Percentiles rank a stretch among this genome's conserved stretches.
Conservation (phyloP, 2,888 invertebrate species). For the Neoscelio sp. region DNA sequence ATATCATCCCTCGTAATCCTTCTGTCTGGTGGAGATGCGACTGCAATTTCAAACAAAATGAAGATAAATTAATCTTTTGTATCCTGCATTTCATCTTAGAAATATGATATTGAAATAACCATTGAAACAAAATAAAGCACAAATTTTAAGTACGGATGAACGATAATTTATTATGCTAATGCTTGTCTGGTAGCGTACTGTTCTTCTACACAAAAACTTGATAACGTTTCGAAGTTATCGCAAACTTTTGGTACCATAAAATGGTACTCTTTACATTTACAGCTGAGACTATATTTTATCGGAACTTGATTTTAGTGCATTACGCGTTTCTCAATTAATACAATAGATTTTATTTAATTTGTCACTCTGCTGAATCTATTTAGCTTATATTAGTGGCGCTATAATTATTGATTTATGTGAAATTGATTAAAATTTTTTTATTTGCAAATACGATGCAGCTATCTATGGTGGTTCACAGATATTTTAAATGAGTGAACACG, state of each 20-base stretch:
- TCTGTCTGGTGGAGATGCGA: conserved; percentile 93
- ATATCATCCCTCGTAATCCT: conserved; percentile 86
- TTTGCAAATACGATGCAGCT: too few species aligned
- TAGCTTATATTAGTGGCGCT: too few species aligned
- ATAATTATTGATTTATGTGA: too few species aligned
- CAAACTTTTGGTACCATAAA: neutral
- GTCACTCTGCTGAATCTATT: too few species aligned
- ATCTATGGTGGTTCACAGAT: too few species aligned
- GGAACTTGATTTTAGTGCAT: neutral
- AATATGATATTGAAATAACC: conserved; percentile 26
- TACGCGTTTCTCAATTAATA: too few species aligned
- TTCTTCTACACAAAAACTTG: too few species aligned
- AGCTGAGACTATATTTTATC: neutral
- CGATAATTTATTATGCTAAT: conserved; percentile 13
- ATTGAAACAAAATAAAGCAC: neutral
- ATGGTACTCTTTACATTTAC: neutral
- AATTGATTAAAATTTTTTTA: too few species aligned
- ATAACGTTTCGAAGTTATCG: conserved; percentile 6
- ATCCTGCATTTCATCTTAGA: conserved; percentile 4
- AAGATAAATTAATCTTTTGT: conserved; percentile 43
- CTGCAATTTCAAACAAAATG: conserved; percentile 85
- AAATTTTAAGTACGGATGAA: neutral
- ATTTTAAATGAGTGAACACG: too few species aligned
- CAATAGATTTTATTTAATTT: too few species aligned
- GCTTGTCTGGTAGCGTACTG: neutral